These are phyloP conservation scores for Eolophus roseicapilla DNA, from an alignment of 2,113 vertebrate species.

Conservation along the genomic window DNA sequence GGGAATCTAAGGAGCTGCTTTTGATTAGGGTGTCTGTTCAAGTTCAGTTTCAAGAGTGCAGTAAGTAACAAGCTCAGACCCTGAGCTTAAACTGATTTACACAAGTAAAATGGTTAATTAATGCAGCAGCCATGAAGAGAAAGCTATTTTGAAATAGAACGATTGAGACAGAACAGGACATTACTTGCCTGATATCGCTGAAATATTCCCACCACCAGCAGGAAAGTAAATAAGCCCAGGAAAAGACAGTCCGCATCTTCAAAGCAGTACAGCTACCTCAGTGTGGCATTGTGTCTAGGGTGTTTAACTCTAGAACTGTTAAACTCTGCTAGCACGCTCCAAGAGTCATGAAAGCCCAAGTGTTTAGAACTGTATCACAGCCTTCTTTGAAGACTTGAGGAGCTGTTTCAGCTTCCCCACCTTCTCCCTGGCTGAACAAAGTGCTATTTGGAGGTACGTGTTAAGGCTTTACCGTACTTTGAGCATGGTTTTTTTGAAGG, in stretches of 20 bases:
- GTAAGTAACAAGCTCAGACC: not conserved
- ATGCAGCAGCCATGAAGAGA: not conserved
- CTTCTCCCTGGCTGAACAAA: not conserved
- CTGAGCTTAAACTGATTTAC: not conserved
- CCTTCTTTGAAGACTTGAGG: not conserved
- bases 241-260: not conserved
- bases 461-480: not conserved
- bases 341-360: not conserved
- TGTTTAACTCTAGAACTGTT: not conserved
- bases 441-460: fast-evolving
- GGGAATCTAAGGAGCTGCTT: not conserved
- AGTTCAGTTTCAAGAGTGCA: not conserved
- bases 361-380: not conserved
- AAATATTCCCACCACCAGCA: not conserved
- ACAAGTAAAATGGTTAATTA: not conserved
- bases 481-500: not conserved
- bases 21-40: not conserved
- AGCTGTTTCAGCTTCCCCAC: not conserved
- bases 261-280: not conserved
- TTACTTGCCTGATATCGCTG: not conserved
- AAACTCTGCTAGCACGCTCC: not conserved
- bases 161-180: not conserved
- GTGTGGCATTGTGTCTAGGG: not conserved
- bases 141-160: not conserved
- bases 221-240: not conserved